Conservation (phyloP, 1,140 invertebrate species). For the Hydropsyche tenuis region DNA sequence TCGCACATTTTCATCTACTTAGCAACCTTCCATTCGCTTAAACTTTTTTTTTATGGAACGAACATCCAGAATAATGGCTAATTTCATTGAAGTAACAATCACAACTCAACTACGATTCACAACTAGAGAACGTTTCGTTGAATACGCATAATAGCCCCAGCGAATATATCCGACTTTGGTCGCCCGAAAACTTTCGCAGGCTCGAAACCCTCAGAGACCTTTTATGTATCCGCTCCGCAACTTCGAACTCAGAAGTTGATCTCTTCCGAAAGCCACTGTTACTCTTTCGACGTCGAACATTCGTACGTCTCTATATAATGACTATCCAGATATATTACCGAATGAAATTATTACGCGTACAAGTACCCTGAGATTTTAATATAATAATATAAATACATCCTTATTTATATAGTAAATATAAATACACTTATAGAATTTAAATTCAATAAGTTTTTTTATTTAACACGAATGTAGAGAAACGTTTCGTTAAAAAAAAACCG, state of each 20-base stretch:
- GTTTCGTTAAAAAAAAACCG: not conserved
- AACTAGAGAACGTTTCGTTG: constrained; percentile 11
- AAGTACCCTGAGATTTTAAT: too few relatives aligned
- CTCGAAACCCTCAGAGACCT: constrained; percentile 20
- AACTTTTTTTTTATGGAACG: too few relatives aligned
- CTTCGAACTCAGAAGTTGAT: constrained; percentile 22
- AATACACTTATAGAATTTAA: not conserved
- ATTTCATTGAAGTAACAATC: not conserved
- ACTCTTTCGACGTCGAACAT: too few relatives aligned
- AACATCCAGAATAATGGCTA: too few relatives aligned
- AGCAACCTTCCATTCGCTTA: too few relatives aligned
- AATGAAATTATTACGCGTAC: too few relatives aligned
- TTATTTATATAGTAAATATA: not conserved
- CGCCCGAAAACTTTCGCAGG: constrained; percentile 1
- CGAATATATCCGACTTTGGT: constrained; percentile 19
- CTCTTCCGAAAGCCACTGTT: constrained; percentile 11
- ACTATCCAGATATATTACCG: too few relatives aligned
- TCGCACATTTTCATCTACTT: too few relatives aligned
- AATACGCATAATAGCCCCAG: constrained; percentile 1
- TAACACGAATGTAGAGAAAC: not conserved
- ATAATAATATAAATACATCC: not conserved
- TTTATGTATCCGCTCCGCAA: constrained; percentile 19
- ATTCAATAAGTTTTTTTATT: not conserved
- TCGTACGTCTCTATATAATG: too few relatives aligned
- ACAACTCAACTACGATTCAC: not conserved